Conservation (phyloP, 2,113 vertebrate species). For the Nesoenas mayeri region DNA sequence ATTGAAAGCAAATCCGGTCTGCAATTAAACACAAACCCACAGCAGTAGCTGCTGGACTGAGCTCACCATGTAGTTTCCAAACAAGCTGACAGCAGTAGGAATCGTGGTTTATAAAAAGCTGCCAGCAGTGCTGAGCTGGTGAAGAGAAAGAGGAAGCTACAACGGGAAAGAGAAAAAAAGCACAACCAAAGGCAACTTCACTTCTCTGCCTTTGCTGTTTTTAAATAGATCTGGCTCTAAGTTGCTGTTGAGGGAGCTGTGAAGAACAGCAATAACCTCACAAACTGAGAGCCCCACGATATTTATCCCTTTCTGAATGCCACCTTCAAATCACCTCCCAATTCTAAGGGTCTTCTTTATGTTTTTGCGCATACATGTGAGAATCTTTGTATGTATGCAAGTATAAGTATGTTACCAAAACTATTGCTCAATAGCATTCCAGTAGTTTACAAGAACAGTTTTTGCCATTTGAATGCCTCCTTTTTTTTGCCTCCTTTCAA, state of each 20-base stretch:
- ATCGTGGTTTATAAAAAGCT: slow-evolving; percentile 75
- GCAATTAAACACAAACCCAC: slow-evolving; percentile 5
- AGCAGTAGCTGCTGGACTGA: slow-evolving; percentile 34
- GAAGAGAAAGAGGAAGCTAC: slow-evolving; percentile 74
- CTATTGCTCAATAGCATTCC: slow-evolving; percentile 42
- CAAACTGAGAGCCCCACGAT: neutral
- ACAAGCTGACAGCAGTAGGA: slow-evolving; percentile 73
- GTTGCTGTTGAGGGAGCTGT: neutral
- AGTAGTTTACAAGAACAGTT: slow-evolving; percentile 26
- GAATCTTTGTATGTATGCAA: neutral
- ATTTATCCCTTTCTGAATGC: neutral
- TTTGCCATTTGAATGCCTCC: neutral
- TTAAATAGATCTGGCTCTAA: slow-evolving; percentile 63
- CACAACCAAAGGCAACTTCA: slow-evolving; percentile 65
- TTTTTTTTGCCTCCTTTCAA: neutral
- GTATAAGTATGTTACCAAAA: neutral
- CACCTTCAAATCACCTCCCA: neutral
- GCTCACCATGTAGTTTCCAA: slow-evolving; percentile 60
- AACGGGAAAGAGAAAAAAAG: slow-evolving; percentile 60
- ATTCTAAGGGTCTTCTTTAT: neutral
- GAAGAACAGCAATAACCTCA: neutral
- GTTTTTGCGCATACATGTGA: neutral
- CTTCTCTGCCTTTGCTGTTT: slow-evolving; percentile 59
- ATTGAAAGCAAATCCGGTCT: neutral
- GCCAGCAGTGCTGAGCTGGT: slow-evolving; percentile 73